phyloP scores from a whole-genome alignment of 2,888 invertebrate species.

The Pteria penguin region DNA sequence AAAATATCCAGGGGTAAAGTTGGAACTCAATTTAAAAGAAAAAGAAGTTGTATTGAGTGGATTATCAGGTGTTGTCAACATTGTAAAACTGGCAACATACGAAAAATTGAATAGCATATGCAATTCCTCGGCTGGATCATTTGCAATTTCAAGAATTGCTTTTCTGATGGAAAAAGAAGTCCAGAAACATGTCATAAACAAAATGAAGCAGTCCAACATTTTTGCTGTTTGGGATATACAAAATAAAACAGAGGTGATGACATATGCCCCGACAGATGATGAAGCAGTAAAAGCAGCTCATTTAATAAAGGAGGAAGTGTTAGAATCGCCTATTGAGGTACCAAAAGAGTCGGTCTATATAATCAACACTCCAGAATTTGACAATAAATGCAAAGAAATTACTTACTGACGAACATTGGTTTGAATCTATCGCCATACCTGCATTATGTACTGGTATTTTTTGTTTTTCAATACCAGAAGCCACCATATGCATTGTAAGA shows the following conservation, averaged over 20 bases:
- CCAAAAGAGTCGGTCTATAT: slow-evolving; percentile 3
- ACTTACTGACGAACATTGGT: slow-evolving; percentile 32
- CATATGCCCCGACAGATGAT: slow-evolving; percentile 26
- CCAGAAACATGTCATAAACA: slow-evolving; percentile 10
- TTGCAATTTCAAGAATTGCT: slow-evolving; percentile 18
- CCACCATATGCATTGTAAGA: slow-evolving; percentile 32
- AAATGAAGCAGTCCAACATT: slow-evolving; percentile 16
- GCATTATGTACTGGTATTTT: slow-evolving; percentile 62
- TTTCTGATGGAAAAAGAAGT: slow-evolving; percentile 14
- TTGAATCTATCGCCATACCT: slow-evolving; percentile 61
- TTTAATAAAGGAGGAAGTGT: slow-evolving; percentile 12
- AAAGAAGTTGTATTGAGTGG: slow-evolving; percentile 27
- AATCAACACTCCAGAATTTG: not conserved
- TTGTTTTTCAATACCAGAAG: slow-evolving; percentile 51
- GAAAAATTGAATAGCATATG: slow-evolving; percentile 11
- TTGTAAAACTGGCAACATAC: slow-evolving; percentile 22
- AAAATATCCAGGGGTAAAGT: slow-evolving; percentile 16
- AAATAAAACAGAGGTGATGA: not conserved
- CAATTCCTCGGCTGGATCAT: slow-evolving; percentile 11
- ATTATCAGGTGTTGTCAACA: slow-evolving; percentile 7
- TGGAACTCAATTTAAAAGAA: slow-evolving; percentile 13
- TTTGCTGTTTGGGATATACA: slow-evolving; percentile 26
- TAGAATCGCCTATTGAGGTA: slow-evolving; percentile 10
- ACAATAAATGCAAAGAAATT: not conserved
- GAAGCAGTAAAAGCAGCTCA: slow-evolving; percentile 19